phyloP scores from a whole-genome alignment of 2,888 invertebrate genomes.

The Ormia ochracea region DNA sequence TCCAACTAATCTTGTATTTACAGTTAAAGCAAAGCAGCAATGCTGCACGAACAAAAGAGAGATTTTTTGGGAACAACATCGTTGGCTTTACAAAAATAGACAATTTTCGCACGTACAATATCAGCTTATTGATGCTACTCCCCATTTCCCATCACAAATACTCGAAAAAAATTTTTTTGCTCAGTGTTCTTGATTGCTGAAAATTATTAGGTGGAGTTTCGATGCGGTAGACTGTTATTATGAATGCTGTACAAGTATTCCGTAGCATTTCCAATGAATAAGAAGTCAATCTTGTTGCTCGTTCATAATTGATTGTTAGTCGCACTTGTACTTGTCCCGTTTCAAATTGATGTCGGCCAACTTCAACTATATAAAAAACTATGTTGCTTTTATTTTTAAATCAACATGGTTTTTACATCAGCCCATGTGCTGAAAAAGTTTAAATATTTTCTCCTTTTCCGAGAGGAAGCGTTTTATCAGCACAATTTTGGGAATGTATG shows the following conservation, averaged over 20 bases:
- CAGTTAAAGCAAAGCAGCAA: no score
- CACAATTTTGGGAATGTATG: slow-evolving; percentile 48
- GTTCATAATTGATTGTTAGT: slow-evolving; percentile 58
- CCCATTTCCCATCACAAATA: not conserved
- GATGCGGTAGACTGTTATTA: slow-evolving; percentile 5
- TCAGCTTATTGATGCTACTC: slow-evolving; percentile 4
- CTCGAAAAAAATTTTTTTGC: slow-evolving; percentile 8
- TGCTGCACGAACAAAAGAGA: no score
- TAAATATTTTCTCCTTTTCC: not conserved
- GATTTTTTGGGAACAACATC: no score
- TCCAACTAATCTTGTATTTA: no score
- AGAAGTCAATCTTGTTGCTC: slow-evolving; percentile 59
- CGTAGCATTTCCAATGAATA: slow-evolving; percentile 55
- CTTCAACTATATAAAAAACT: not conserved
- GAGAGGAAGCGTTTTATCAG: slow-evolving; percentile 48
- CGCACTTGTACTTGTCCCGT: slow-evolving; percentile 38
- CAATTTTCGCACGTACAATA: no score
- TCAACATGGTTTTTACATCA: slow-evolving; percentile 59
- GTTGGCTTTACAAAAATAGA: no score
- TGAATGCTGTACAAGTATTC: not conserved
- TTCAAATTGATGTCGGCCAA: slow-evolving; percentile 3
- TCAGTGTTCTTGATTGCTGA: not conserved
- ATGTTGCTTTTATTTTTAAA: slow-evolving; percentile 45
- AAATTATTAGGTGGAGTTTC: slow-evolving; percentile 42
- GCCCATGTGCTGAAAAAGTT: slow-evolving; percentile 49